Percentiles rank a stretch among this genome's conserved stretches.
Conservation (phyloP, 2,113 vertebrate species). For the Tupaia tana region DNA sequence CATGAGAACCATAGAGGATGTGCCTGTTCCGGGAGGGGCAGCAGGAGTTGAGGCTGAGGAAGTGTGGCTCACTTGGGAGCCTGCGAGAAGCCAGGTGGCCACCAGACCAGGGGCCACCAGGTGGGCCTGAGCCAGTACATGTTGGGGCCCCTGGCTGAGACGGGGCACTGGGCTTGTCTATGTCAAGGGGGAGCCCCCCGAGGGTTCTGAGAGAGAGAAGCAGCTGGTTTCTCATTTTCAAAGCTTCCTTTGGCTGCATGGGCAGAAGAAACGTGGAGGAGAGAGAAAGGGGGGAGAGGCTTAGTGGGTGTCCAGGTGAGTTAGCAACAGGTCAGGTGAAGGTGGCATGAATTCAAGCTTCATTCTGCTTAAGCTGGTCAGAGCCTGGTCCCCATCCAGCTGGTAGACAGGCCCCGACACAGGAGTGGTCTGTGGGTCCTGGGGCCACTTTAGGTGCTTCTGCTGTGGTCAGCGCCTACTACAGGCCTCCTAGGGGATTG, state of each 20-base stretch:
- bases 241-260: not conserved
- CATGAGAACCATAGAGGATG: not conserved
- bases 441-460: too few relatives aligned
- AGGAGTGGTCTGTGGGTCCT: not conserved
- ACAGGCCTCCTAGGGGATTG: too few relatives aligned
- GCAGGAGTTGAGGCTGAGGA: not conserved
- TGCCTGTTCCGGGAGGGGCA: not conserved
- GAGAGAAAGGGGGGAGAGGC: not conserved
- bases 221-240: not conserved
- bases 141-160: not conserved
- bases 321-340: too few relatives aligned
- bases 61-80: not conserved
- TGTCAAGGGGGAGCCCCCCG: not conserved
- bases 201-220: not conserved
- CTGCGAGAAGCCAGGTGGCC: not conserved
- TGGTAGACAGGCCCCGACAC: rapidly evolving
- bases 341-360: rapidly evolving
- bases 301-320: not conserved
- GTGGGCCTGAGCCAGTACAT: not conserved
- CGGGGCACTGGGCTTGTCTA: not conserved
- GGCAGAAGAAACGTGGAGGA: not conserved
- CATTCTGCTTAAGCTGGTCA: rapidly evolving
- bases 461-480: too few relatives aligned
- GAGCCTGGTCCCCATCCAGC: not conserved
- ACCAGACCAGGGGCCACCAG: not conserved